Evolutionary conservation across 1,140 invertebrate genomes (phyloP).

Genomic region (Stegodyphus dumicola): DNA sequence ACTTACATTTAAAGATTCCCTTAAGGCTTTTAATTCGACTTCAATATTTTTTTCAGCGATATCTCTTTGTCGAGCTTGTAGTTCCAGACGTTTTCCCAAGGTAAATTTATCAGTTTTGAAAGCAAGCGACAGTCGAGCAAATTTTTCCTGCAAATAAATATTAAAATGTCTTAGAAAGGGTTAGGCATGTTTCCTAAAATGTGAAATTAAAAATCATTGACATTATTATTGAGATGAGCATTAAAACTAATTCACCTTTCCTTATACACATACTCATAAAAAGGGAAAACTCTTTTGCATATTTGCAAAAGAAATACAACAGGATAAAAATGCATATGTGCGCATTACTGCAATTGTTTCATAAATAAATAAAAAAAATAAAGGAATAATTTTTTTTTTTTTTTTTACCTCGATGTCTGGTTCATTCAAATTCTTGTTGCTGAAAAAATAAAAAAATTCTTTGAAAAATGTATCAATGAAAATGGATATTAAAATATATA

Average conservation of each 20-base stretch:
- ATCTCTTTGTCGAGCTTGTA: slow-evolving; percentile 71
- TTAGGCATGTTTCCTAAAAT: too few relatives aligned
- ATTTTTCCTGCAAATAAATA: slow-evolving; percentile 68
- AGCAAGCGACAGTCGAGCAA: slow-evolving; percentile 70
- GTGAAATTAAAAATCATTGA: too few relatives aligned
- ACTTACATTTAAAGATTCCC: slow-evolving; percentile 67
- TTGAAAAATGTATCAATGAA: too few relatives aligned
- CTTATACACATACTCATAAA: too few relatives aligned
- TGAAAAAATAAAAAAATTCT: slow-evolving; percentile 60
- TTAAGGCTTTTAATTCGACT: slow-evolving; percentile 69
- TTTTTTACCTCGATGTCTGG: slow-evolving; percentile 66
- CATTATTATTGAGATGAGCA: too few relatives aligned
- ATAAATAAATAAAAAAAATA: neutral
- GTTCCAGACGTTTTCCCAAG: slow-evolving; percentile 68
- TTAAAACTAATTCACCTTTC: too few relatives aligned
- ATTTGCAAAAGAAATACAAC: too few relatives aligned
- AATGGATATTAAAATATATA: too few relatives aligned
- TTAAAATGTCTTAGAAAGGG: neutral
- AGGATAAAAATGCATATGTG: too few relatives aligned
- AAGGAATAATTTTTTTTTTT: neutral
- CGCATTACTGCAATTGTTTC: too few relatives aligned
- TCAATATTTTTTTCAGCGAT: slow-evolving; percentile 71
- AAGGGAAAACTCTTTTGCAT: too few relatives aligned
- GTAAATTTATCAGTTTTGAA: slow-evolving; percentile 72
- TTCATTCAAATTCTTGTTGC: slow-evolving; percentile 66